Percentiles rank a stretch among this genome's conserved stretches.
These are phyloP conservation scores for Alloscopus bannaensis DNA, from an alignment of 2,888 invertebrate genomes.

Conservation along the genomic window DNA sequence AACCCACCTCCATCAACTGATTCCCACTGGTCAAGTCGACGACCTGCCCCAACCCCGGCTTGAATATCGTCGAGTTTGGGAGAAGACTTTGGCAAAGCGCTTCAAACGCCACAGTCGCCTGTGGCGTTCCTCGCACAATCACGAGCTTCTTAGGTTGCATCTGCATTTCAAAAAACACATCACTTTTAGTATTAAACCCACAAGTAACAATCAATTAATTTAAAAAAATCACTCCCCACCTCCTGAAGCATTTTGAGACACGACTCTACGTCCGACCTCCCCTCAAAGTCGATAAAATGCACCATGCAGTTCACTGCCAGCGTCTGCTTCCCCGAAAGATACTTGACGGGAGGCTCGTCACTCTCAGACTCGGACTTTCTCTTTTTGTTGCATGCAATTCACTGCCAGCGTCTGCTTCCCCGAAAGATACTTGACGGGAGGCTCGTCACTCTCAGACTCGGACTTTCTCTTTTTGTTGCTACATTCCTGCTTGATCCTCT, in stretches of 20 bases:
- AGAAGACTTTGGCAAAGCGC: constrained; percentile 54
- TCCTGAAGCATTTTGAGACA: constrained; percentile 51
- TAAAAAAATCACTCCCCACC: constrained; percentile 28
- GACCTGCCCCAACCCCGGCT: constrained; percentile 41
- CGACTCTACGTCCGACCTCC: constrained; percentile 60
- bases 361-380: constrained; percentile 21
- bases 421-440: constrained; percentile 43
- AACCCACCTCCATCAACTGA: constrained; percentile 48
- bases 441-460: constrained; percentile 21
- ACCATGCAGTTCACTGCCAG: constrained; percentile 58
- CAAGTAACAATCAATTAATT: constrained; percentile 2
- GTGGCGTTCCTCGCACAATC: constrained; percentile 48
- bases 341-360: constrained; percentile 45
- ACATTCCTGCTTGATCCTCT: not conserved
- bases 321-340: constrained; percentile 28
- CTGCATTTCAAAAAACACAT: constrained; percentile 14
- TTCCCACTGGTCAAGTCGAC: constrained; percentile 53
- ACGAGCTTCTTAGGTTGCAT: constrained; percentile 60
- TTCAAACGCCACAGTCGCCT: constrained; percentile 50
- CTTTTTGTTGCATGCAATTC: constrained; percentile 38
- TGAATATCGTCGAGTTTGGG: constrained; percentile 47
- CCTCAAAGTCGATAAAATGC: constrained; percentile 66
- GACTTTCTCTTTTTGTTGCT: constrained; percentile 14
- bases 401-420: constrained; percentile 45
- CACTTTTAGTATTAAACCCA: too few species aligned